Conservation (phyloP, 2,888 invertebrate species). For the Parasteatoda lunata region DNA sequence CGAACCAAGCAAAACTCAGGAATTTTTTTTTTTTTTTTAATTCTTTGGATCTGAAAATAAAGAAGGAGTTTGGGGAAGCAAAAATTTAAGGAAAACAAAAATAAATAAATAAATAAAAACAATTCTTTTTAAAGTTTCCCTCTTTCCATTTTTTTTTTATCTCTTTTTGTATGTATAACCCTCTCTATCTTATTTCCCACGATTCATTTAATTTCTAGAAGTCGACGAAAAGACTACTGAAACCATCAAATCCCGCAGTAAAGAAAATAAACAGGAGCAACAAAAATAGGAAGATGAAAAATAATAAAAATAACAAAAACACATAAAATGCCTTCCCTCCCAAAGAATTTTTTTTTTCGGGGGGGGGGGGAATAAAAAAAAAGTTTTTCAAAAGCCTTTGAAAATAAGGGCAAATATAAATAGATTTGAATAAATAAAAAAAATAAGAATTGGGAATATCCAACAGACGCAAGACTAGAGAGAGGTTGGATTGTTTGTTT, state of each 20-base stretch:
- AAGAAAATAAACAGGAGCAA: constrained; percentile 36
- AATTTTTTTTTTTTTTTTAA: constrained; percentile 11
- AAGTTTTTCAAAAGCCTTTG: constrained; percentile 28
- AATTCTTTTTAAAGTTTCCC: constrained; percentile 2
- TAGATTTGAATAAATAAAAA: constrained; percentile 55
- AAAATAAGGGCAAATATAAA: constrained; percentile 56
- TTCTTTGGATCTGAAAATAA: not conserved
- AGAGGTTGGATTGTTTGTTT: constrained; percentile 40
- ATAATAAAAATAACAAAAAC: not conserved
- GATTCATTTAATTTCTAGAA: constrained; percentile 61
- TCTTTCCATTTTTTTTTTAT: constrained; percentile 16
- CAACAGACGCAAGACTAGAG: constrained; percentile 19
- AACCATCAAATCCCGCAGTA: constrained; percentile 39
- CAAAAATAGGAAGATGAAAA: not conserved
- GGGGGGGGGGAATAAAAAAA: constrained; percentile 23
- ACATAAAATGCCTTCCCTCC: not conserved
- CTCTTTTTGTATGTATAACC: constrained; percentile 6
- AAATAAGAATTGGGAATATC: constrained; percentile 17
- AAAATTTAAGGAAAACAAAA: not conserved
- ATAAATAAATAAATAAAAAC: not conserved
- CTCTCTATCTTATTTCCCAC: constrained; percentile 15
- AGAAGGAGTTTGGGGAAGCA: not conserved
- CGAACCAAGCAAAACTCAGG: constrained; percentile 27
- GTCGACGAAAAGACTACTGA: constrained; percentile 43
- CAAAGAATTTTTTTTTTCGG: too few species aligned